Evolutionary conservation across 2,113 vertebrate species (phyloP).

Genomic region (Halcyon senegalensis): DNA sequence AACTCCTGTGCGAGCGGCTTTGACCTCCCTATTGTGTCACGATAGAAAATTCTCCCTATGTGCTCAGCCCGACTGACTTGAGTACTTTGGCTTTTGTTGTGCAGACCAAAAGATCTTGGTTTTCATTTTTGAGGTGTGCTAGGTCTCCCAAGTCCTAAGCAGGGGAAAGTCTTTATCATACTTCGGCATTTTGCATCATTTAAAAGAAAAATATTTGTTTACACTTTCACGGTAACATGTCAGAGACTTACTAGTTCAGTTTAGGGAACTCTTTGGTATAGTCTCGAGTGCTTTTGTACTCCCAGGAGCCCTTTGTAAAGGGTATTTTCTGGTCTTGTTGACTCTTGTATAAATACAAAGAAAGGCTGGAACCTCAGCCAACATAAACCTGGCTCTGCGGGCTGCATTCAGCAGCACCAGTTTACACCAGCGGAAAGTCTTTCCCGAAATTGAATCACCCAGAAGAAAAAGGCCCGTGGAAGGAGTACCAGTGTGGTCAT

Average conservation of each 20-base stretch:
- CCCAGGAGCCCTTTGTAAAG: background rate
- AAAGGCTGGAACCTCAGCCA: conserved; percentile 44
- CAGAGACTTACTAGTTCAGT: background rate
- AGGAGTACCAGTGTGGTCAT: background rate
- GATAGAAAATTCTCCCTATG: background rate
- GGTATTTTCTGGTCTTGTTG: conserved; percentile 48
- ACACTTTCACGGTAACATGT: background rate
- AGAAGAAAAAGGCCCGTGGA: background rate
- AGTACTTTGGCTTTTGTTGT: background rate
- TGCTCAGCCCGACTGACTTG: background rate
- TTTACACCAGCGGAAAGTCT: background rate
- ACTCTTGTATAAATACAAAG: conserved; percentile 40
- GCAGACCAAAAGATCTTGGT: background rate
- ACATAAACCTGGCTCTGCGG: conserved; percentile 34
- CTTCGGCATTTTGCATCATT: background rate
- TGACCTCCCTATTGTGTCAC: background rate
- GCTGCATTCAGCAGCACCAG: background rate
- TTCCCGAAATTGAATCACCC: background rate
- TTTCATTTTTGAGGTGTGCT: background rate
- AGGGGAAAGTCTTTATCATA: background rate
- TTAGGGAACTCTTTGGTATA: background rate
- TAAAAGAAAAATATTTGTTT: conserved; percentile 2
- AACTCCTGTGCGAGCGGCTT: background rate
- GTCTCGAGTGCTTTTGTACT: background rate
- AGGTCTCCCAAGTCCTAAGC: background rate